Evolutionary conservation across 1,140 invertebrate genomes (phyloP).

Genomic region (Lethrus apterus): DNA sequence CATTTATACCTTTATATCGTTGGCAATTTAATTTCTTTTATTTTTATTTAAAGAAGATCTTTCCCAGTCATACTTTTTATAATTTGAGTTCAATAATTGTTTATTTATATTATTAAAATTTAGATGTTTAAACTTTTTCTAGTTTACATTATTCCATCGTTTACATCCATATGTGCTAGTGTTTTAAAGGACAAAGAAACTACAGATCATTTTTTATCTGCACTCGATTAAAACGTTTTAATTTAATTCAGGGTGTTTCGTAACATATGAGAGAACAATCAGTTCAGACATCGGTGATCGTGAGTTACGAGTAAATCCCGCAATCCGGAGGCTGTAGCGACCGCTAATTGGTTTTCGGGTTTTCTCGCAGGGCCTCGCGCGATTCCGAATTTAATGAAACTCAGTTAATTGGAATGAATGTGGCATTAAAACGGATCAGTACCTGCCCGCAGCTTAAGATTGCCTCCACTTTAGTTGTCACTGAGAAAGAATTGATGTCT

Average conservation of each 20-base stretch:
- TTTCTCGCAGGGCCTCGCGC: slow-evolving; percentile 3
- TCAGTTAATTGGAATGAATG: slow-evolving; percentile 19
- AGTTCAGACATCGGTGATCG: slow-evolving; percentile 10
- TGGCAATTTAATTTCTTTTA: too few relatives aligned
- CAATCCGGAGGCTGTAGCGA: slow-evolving; percentile 13
- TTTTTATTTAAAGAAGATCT: too few relatives aligned
- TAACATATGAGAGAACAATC: slow-evolving; percentile 16
- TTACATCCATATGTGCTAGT: too few relatives aligned
- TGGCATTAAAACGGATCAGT: slow-evolving; percentile 18
- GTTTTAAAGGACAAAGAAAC: too few relatives aligned
- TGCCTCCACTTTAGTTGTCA: slow-evolving; percentile 5
- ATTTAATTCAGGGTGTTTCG: slow-evolving; percentile 8
- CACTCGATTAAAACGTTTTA: slow-evolving; percentile 17
- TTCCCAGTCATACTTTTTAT: too few relatives aligned
- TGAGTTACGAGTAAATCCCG: slow-evolving; percentile 13
- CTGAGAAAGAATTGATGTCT: slow-evolving; percentile 15
- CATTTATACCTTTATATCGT: too few relatives aligned
- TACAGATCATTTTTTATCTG: too few relatives aligned
- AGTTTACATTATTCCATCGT: too few relatives aligned
- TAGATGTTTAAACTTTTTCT: too few relatives aligned
- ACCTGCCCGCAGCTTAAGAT: slow-evolving; percentile 9
- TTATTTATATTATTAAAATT: too few relatives aligned
- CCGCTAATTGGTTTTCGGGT: slow-evolving; percentile 20
- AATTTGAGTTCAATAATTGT: too few relatives aligned
- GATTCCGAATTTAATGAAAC: slow-evolving; percentile 17